Conservation (phyloP, 2,888 invertebrate species). For the Epistrophella euchroma region DNA sequence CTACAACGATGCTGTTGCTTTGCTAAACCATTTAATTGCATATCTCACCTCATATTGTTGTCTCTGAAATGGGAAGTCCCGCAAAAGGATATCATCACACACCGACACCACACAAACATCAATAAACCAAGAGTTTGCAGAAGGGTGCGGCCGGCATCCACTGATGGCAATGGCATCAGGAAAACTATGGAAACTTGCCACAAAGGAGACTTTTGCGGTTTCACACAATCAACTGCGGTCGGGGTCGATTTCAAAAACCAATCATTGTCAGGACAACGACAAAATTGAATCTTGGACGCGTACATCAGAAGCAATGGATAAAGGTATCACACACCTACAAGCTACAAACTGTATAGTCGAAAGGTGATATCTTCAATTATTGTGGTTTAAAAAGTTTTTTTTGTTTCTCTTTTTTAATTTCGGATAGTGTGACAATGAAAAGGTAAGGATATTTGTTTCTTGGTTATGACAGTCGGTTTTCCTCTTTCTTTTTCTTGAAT, state of each 20-base stretch:
- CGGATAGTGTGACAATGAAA: not conserved
- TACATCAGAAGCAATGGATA: not conserved
- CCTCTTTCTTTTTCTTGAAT: not conserved
- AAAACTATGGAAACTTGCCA: constrained; percentile 62
- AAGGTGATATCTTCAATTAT: constrained; percentile 45
- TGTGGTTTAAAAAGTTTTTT: constrained; percentile 16
- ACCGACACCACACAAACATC: constrained; percentile 33
- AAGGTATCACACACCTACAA: constrained; percentile 3
- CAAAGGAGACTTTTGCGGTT: constrained; percentile 74
- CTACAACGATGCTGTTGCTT: constrained; percentile 58
- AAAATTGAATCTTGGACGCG: constrained; percentile 68
- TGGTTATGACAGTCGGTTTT: not conserved
- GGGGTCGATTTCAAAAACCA: constrained; percentile 61
- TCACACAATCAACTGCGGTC: constrained; percentile 74
- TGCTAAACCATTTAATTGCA: constrained; percentile 74
- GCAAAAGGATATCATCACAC: constrained; percentile 64
- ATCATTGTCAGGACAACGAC: constrained; percentile 66
- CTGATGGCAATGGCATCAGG: too few relatives aligned
- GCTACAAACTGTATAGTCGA: constrained; percentile 6
- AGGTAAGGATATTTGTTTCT: constrained; percentile 6
- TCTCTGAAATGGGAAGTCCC: constrained; percentile 60
- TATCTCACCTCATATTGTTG: constrained; percentile 74
- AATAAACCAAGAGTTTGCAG: not conserved
- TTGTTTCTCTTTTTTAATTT: not conserved
- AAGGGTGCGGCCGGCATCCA: not conserved